Conservation (phyloP, 2,888 invertebrate species). For the Diarsia rubi region DNA sequence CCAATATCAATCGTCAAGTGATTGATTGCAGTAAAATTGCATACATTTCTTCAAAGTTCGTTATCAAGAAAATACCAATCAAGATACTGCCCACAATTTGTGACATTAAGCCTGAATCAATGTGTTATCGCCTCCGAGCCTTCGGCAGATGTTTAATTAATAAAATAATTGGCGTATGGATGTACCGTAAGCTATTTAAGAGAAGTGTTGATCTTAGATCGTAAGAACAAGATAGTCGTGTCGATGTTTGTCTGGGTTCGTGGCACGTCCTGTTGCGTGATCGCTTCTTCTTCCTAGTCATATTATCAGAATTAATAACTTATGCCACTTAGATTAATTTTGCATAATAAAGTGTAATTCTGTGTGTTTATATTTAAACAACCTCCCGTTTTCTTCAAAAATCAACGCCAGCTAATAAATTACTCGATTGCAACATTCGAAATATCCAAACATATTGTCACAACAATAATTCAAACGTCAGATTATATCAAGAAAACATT, state of each 20-base stretch:
- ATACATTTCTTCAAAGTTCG: slow-evolving; percentile 42
- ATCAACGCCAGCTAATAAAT: slow-evolving; percentile 16
- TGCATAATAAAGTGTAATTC: slow-evolving; percentile 1
- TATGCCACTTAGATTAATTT: slow-evolving; percentile 15
- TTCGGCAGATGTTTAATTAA: slow-evolving; percentile 65
- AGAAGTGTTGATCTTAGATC: slow-evolving; percentile 48
- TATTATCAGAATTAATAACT: slow-evolving; percentile 19
- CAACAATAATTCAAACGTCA: slow-evolving; percentile 42
- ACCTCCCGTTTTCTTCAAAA: slow-evolving; percentile 1
- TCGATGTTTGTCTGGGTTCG: slow-evolving; percentile 46
- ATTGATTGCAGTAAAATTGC: slow-evolving; percentile 55
- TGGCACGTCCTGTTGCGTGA: slow-evolving; percentile 34
- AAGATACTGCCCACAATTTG: slow-evolving; percentile 49
- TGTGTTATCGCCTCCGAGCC: slow-evolving; percentile 33
- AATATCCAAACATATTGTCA: slow-evolving; percentile 17
- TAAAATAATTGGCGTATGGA: slow-evolving; percentile 72
- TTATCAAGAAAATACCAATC: slow-evolving; percentile 35
- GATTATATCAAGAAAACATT: slow-evolving; percentile 36
- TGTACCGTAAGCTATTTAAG: slow-evolving; percentile 59
- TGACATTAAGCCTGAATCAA: slow-evolving; percentile 44
- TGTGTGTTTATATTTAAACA: background rate
- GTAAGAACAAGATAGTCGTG: slow-evolving; percentile 42
- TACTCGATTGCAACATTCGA: background rate
- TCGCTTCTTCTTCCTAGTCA: slow-evolving; percentile 14
- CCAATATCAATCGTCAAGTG: slow-evolving; percentile 47